A percentile compares a stretch with the other conserved stretches of the same genome.
These are phyloP conservation scores for Marcusenius ussheri DNA, from an alignment of 2,113 vertebrate species.

Conservation along the genomic window DNA sequence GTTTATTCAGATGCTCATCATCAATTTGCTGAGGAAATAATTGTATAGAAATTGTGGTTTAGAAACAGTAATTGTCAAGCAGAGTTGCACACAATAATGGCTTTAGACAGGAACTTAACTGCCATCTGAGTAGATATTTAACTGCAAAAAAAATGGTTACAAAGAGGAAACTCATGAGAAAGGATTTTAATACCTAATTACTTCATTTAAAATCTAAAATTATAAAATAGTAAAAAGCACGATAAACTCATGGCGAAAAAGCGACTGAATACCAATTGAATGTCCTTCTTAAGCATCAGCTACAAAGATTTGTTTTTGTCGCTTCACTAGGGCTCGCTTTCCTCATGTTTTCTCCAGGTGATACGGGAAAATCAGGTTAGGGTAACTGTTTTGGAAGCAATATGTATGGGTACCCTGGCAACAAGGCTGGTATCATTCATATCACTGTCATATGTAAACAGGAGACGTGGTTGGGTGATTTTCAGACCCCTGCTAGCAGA, in stretches of 20 bases:
- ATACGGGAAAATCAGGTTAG: not conserved
- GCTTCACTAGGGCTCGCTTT: not conserved
- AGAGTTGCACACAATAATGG: not conserved
- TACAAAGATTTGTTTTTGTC: not conserved
- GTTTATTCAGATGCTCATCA: not conserved
- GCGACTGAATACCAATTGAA: not conserved
- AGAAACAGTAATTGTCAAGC: not conserved
- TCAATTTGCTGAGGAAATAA: not conserved
- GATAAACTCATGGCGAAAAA: not conserved
- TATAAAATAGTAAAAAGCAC: not conserved
- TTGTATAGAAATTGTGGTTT: not conserved
- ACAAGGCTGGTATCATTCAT: not conserved
- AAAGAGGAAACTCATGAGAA: not conserved
- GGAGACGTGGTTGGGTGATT: constrained; percentile 32
- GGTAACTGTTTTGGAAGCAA: constrained; percentile 12
- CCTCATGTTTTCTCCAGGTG: not conserved
- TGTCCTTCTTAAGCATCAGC: not conserved
- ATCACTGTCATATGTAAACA: constrained; percentile 37
- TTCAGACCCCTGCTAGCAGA: constrained; percentile 11
- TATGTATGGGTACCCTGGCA: not conserved
- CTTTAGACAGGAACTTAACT: not conserved
- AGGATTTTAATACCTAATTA: not conserved
- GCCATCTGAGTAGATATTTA: not conserved
- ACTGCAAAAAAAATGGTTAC: not conserved
- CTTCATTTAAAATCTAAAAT: not conserved